phyloP scores from a whole-genome alignment of 30 jellyfish, hydroid and myxozoan species.

The Phacellophora camtschatica region DNA sequence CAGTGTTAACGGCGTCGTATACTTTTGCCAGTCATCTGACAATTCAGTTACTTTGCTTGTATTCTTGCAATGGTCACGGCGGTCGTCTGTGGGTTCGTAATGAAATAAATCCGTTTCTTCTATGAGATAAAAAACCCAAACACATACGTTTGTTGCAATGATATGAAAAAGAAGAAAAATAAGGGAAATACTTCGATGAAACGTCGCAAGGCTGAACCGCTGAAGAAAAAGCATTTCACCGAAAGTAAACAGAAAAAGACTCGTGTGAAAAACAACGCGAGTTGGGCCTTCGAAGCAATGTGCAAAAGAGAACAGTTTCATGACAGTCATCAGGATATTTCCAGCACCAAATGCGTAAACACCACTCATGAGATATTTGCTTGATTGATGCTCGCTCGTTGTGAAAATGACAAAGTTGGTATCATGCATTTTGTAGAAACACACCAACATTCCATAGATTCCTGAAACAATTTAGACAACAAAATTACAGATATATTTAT shows the following conservation, averaged over 20 bases:
- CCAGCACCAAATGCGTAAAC: conserved; percentile 69
- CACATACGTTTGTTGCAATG: conserved; percentile 37
- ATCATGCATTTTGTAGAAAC: neutral
- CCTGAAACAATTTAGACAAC: no score
- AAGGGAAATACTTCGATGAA: neutral
- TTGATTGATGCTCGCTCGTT: conserved; percentile 7
- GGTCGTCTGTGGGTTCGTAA: neutral
- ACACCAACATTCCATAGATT: conserved; percentile 1
- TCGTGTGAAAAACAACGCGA: neutral
- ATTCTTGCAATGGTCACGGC: neutral
- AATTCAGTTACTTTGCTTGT: neutral
- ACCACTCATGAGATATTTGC: conserved; percentile 52
- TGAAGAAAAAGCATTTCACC: conserved; percentile 46
- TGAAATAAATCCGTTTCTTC: conserved; percentile 17
- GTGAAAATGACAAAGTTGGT: neutral
- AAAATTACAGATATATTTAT: no score
- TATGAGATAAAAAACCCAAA: conserved; percentile 13
- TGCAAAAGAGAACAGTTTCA: conserved; percentile 8
- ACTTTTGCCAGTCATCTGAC: neutral
- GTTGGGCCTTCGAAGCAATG: conserved; percentile 8
- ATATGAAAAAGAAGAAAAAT: conserved; percentile 28
- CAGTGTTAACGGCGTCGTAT: conserved; percentile 22
- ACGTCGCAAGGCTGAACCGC: conserved; percentile 14
- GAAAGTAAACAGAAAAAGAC: conserved; percentile 10
- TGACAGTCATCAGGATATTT: conserved; percentile 7